Evolutionary conservation across 2,888 invertebrate species (phyloP), one percentile per base, ranked within the genome.

Genomic region (Adela reaumurella): DNA sequence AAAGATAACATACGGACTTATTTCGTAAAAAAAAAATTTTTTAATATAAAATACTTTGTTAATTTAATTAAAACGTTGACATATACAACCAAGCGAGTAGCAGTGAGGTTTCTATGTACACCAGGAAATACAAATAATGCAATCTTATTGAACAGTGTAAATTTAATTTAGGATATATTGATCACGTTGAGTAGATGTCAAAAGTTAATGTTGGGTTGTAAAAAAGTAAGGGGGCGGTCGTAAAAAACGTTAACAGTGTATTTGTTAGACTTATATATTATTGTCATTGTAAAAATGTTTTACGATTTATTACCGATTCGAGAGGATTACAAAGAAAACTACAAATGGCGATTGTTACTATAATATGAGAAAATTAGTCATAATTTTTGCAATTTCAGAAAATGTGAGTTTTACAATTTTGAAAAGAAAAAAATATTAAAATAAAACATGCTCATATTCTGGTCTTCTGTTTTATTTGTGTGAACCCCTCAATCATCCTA

Each of bases 361-460:
- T 3, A 3, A 35, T 19, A 77, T 76, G 76, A 76, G 74, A 77
- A 74, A 74, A 73, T 76, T 77, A 78, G 74, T 76, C 77, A 48
- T 47, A 41, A 77, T 74, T 77, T 78, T 78, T 77, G 77, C 76
- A 77, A 76, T 74, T 78, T 77, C 77, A 77, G 77, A 77, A 77
- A 77, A 77, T 78, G 78, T 78, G 77, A 76, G 76, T 78, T 77
- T 78, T 77, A 77, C 78, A 78, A 78, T 78, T 78, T 78, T 78
- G 76, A 78, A 74, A 70, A 72, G 71, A 35, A 74, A 76, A n/a
- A 74, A 74, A 76, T 76, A 78, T 74, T 77, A 77, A 35, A 78
- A 78, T 78, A 77, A 35, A 78, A 78, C 77, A 78, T 77, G 77
- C 78, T 78, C 78, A 77, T 78, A 74, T 74, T 74, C 66, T 67